Conservation (phyloP, 2,888 invertebrate species). For the Portevinia maculata region DNA sequence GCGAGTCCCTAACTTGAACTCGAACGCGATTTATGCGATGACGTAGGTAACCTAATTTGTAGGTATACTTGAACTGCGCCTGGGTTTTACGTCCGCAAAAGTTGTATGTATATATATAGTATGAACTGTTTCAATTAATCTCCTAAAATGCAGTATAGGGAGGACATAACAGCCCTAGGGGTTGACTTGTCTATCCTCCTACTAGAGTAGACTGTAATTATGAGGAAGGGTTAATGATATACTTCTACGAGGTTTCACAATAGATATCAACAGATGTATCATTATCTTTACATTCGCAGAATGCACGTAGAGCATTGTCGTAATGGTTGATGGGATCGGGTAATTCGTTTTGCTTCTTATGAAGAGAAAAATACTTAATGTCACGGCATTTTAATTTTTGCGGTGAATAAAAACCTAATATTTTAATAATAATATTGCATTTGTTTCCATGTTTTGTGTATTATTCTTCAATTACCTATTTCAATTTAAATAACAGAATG, state of each 20-base stretch:
- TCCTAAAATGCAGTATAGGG: slow-evolving; percentile 5
- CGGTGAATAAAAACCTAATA: slow-evolving; percentile 61
- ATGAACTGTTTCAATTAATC: not conserved
- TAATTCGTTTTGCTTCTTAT: slow-evolving; percentile 65
- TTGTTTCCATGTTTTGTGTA: slow-evolving; percentile 55
- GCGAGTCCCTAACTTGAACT: no score
- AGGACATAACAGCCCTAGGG: slow-evolving; percentile 45
- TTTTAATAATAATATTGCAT: slow-evolving; percentile 61
- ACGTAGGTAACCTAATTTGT: no score
- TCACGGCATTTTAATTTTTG: slow-evolving; percentile 74
- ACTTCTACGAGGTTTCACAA: slow-evolving; percentile 59
- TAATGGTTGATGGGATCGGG: slow-evolving; percentile 72
- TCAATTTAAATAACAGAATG: slow-evolving; percentile 64
- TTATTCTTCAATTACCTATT: slow-evolving; percentile 59
- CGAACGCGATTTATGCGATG: no score
- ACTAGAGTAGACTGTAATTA: slow-evolving; percentile 57
- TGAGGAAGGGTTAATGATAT: slow-evolving; percentile 71
- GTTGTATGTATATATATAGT: not conserved
- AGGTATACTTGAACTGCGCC: no score
- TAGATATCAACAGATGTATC: slow-evolving; percentile 71
- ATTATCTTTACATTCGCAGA: slow-evolving; percentile 71
- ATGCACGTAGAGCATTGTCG: slow-evolving; percentile 63
- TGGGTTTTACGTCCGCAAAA: no score
- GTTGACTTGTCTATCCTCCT: slow-evolving; percentile 50
- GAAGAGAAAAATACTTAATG: slow-evolving; percentile 45